Evolutionary conservation across 2,888 invertebrate species (phyloP).

Genomic region (Dicyrtomina minuta): DNA sequence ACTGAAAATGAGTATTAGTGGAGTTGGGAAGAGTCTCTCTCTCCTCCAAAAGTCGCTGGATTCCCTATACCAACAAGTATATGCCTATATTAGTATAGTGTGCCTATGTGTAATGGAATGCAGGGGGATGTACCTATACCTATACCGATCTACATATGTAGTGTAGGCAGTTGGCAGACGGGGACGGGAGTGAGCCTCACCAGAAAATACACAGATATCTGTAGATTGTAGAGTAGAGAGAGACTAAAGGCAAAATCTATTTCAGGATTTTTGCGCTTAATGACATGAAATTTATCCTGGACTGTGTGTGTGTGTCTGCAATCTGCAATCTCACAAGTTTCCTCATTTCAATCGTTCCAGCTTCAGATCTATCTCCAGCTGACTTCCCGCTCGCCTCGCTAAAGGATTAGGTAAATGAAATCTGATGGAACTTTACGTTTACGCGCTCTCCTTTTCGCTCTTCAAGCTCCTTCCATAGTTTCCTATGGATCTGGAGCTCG

Average conservation of each 20-base stretch:
- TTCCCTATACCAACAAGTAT: too few species aligned
- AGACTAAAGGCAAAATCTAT: slow-evolving; percentile 22
- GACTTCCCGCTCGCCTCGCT: slow-evolving; percentile 24
- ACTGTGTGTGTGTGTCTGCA: slow-evolving; percentile 20
- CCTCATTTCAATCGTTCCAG: slow-evolving; percentile 38
- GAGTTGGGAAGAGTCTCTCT: too few species aligned
- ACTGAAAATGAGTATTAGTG: background rate
- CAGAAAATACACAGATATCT: too few species aligned
- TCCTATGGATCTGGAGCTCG: background rate
- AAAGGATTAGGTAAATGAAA: slow-evolving; percentile 38
- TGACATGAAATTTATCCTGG: slow-evolving; percentile 43
- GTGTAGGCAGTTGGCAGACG: too few species aligned
- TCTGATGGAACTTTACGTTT: slow-evolving; percentile 34
- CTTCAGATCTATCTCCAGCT: slow-evolving; percentile 25
- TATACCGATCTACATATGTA: too few species aligned
- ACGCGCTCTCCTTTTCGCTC: background rate
- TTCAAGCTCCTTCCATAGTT: background rate
- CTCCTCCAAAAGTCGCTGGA: too few species aligned
- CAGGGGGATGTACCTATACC: too few species aligned
- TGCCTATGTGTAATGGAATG: slow-evolving; percentile 14
- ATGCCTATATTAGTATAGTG: background rate
- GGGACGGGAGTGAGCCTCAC: too few species aligned
- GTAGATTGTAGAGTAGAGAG: too few species aligned
- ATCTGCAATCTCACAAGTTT: slow-evolving; percentile 28
- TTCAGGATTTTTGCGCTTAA: slow-evolving; percentile 41